Evolutionary conservation across 2,797 vertebrate species (phyloP), one percentile per base, ranked within the genome.

Genomic region (Poecile montanus): DNA sequence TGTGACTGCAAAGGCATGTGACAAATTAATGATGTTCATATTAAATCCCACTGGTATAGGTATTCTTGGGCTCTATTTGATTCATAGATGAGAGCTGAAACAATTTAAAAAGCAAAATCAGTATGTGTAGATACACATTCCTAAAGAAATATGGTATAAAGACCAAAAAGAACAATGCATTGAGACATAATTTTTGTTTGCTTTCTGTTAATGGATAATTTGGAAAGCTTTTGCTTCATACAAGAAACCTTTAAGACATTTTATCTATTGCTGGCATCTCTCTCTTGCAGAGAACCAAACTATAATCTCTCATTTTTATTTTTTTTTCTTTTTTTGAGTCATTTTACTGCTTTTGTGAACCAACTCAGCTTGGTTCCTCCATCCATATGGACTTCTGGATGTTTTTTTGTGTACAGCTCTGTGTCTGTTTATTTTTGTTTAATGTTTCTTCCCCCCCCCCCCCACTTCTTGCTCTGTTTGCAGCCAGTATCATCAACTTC

Each of bases 181-280:
- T 70, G 66, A 66, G 40, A 25, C 10, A 19, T 40, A 58, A 15
- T 84, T 90, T 44, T 72, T 86, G 56, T 79, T 95, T 94, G 36
- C 44, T 79, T 90, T 93, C 54, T 84, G 85, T 95, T 94, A 93
- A 95, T 15, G 18, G 21, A 7, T 93, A 60, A 92, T 91, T 87
- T 82, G 60, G 20, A 79, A 91, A 89, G 45, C 67, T 85, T 4
- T 95, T 93, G 48, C 53, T 88, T 96, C 85, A 71, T 90, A 48
- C 34, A 67, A 57, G n/a, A 85, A 88, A 57, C n/a, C 19, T 88
- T 60, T 91, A 78, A 86, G 84, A 30, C 10, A 4, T n/a, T 5
- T 44, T 88, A 63, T 62, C 85, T 79, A 0, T n/a, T 87, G 23
- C 26, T 85, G 57, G 5, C 65, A 72, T 81, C 71, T 83, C 1